Base-by-base conservation (phyloP, 1,140 invertebrate genomes). In the Pogonus chalceus region DNA sequence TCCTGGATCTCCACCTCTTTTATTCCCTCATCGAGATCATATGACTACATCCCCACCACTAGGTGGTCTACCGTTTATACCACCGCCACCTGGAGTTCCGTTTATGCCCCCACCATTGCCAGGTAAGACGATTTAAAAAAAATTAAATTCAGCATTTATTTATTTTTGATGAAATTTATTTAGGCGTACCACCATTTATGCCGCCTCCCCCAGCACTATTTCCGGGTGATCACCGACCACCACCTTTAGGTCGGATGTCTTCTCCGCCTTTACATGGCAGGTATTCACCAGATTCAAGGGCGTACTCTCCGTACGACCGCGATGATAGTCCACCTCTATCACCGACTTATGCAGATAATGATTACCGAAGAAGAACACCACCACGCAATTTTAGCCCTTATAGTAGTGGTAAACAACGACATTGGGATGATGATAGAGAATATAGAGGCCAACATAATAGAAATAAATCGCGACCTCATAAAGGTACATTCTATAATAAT, bases 181-280 rank as follows among this genome's bases (percentile, higher is more conserved):
- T 54, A 35, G 43, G 53, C 14, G 54, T 58, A 18, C 62, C 60
- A 21, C 54, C 50, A 0, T 69, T 69, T 46, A 67, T 72, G 54
- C 72, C 72, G 39, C 71, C 70, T 3, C 72, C 72, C 1, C 69
- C 69, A 35, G 62, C 67, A 12, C 58, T 71, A 49, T 78, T 72
- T 56, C 78, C 79, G 18, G 75, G 75, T 10, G 76, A 79, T 49
- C 76, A 78, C 56, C 68, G 81, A 48, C 79, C 79, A 16, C 77
- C 81, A 22, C 80, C 81, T 10, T 59, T 83, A 20, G 81, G 80
- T 2, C 71, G 81, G 50, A 70, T 83, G 64, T 80, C 81, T 2
- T 83, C 81, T 2, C 80, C 80, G 2, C 79, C 79, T 4, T 65
- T 67, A 20, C 63, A 53, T 58, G 54, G 48, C 18, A 20, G 66